Conservation (phyloP, 2,113 vertebrate species). For the Oryzias javanicus region DNA sequence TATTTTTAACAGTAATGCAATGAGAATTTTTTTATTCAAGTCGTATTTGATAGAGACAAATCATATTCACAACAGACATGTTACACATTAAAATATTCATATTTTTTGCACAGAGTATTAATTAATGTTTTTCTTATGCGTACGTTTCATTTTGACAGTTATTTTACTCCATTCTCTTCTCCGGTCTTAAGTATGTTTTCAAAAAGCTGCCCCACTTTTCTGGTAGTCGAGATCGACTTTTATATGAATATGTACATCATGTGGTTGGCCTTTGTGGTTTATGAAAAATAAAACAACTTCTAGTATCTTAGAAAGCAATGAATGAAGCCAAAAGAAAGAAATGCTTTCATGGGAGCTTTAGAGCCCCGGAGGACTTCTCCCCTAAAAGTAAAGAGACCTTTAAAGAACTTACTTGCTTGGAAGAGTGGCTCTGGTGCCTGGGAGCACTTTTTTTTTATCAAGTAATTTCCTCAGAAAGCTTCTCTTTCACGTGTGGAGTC, state of each 20-base stretch:
- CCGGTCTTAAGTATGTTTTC: too few species aligned
- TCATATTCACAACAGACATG: too few species aligned
- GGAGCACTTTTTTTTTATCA: conserved; percentile 11
- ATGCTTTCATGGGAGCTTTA: conserved; percentile 6
- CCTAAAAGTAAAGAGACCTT: conserved; percentile 22
- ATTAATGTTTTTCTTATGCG: too few species aligned
- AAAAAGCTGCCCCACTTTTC: too few species aligned
- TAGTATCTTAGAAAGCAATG: conserved; percentile 5
- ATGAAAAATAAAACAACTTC: conserved; percentile 18
- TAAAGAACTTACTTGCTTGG: conserved; percentile 20
- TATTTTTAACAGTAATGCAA: too few species aligned
- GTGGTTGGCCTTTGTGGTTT: background rate
- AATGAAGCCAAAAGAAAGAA: conserved; percentile 8
- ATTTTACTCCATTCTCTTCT: too few species aligned
- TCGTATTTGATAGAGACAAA: too few species aligned
- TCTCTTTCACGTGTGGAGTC: conserved; percentile 24
- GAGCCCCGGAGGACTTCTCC: conserved; percentile 7
- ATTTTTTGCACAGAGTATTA: too few species aligned
- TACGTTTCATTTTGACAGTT: too few species aligned
- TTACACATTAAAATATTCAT: too few species aligned
- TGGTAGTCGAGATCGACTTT: background rate
- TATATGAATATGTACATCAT: background rate
- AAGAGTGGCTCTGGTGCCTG: conserved; percentile 23
- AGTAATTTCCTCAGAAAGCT: conserved; percentile 24
- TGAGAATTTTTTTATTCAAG: too few species aligned